Evolutionary conservation across 2,888 invertebrate genomes (phyloP).

Genomic region (Pantelozetes paolii): DNA sequence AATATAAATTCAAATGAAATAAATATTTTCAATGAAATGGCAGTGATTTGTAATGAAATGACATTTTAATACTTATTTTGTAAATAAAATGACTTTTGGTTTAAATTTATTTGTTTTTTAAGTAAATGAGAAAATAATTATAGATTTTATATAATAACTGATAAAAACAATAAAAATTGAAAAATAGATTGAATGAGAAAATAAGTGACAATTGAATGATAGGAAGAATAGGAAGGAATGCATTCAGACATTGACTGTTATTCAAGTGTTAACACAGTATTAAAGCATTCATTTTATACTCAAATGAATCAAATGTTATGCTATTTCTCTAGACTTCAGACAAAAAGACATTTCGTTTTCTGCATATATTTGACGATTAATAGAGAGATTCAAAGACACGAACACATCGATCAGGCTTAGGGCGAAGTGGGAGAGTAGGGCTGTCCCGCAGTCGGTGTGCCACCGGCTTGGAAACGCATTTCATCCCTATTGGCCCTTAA

Average conservation of each 20-base stretch:
- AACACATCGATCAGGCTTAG: not conserved
- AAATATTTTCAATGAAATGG: not conserved
- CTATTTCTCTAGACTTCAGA: conserved; percentile 2
- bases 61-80: too few species aligned
- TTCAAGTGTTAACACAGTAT: not conserved
- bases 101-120: too few species aligned
- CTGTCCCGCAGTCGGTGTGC: conserved; percentile 36
- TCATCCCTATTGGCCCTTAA: conserved; percentile 41
- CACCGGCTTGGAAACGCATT: conserved; percentile 44
- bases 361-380: conserved; percentile 23
- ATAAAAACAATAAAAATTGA: not conserved
- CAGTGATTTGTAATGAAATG: conserved; percentile 9
- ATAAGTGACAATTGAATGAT: not conserved
- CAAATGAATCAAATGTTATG: not conserved
- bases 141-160: not conserved
- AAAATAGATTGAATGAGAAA: not conserved
- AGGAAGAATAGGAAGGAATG: not conserved
- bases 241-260: not conserved
- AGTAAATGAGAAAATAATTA: not conserved
- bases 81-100: too few species aligned
- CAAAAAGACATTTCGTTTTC: conserved; percentile 11
- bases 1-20: not conserved
- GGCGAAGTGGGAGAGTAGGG: conserved; percentile 44
- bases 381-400: conserved; percentile 2
- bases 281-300: not conserved